Percentiles rank a stretch among this genome's conserved stretches.
Evolutionary conservation across 2,888 invertebrate genomes (phyloP).

Genomic region (Hoplodrina ambigua): DNA sequence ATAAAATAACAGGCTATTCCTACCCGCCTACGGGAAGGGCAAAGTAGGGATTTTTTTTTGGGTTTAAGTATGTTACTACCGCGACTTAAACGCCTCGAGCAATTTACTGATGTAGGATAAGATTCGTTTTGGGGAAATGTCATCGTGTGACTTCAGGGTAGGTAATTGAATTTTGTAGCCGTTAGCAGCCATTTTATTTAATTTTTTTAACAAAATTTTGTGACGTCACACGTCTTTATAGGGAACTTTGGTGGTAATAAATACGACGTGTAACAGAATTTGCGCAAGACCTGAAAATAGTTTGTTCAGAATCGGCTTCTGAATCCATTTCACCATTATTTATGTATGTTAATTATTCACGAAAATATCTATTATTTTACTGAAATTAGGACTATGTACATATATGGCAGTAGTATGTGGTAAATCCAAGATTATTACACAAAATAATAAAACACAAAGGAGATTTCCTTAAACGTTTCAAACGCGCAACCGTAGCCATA

Average conservation of each 20-base stretch:
- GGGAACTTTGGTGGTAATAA: neutral
- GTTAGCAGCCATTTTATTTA: slow-evolving; percentile 18
- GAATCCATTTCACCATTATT: too few species aligned
- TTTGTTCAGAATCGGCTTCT: too few species aligned
- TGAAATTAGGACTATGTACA: too few species aligned
- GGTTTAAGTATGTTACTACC: slow-evolving; percentile 42
- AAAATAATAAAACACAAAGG: neutral
- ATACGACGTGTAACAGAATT: too few species aligned
- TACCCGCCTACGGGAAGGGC: slow-evolving; percentile 20
- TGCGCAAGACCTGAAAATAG: too few species aligned
- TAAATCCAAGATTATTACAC: neutral
- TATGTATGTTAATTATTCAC: too few species aligned
- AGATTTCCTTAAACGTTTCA: neutral
- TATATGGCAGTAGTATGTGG: too few species aligned
- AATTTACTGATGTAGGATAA: slow-evolving; percentile 34
- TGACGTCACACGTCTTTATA: neutral
- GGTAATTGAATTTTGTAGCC: slow-evolving; percentile 46
- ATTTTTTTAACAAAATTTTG: slow-evolving; percentile 31
- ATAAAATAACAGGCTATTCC: slow-evolving; percentile 38
- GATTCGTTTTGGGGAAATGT: slow-evolving; percentile 33
- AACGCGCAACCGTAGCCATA: slow-evolving; percentile 7
- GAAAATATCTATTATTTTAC: too few species aligned
- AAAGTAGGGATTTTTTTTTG: slow-evolving; percentile 31
- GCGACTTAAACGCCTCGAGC: slow-evolving; percentile 49
- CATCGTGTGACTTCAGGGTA: slow-evolving; percentile 24